A percentile compares a stretch with the other conserved stretches of the same genome.
These are phyloP conservation scores for Oncorhynchus masou DNA, from an alignment of 2,113 vertebrate species.

Conservation along the genomic window DNA sequence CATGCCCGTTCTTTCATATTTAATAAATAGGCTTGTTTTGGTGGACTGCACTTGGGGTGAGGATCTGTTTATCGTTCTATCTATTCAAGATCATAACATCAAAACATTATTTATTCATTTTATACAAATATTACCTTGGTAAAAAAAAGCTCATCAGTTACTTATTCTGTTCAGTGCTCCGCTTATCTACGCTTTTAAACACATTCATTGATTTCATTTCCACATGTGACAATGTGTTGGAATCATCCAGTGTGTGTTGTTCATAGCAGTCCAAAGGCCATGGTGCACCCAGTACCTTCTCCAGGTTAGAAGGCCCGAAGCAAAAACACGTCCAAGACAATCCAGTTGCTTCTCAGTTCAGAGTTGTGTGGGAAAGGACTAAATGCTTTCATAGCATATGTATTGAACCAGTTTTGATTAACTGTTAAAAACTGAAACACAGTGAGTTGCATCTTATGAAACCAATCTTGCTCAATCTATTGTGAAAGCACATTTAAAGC, in stretches of 20 bases:
- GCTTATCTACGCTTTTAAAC: neutral
- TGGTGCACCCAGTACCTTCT: too few species aligned
- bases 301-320: too few species aligned
- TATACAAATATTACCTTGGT: neutral
- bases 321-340: too few species aligned
- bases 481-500: neutral
- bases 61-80: neutral
- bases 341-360: too few species aligned
- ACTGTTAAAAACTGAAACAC: conserved; percentile 19
- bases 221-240: too few species aligned
- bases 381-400: conserved; percentile 41
- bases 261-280: too few species aligned
- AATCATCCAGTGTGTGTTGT: too few species aligned
- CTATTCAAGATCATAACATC: neutral
- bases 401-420: conserved; percentile 41
- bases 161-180: neutral
- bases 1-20: neutral
- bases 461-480: too few species aligned
- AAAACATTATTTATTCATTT: neutral
- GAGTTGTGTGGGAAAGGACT: conserved; percentile 31
- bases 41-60: neutral
- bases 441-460: conserved; percentile 32
- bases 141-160: neutral
- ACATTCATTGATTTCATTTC: too few species aligned
- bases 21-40: neutral